Percentiles rank a stretch among this genome's conserved stretches.
These are phyloP conservation scores for Caenorhabditis brenneri DNA, from an alignment of 1,140 invertebrate species.

Conservation along the genomic window DNA sequence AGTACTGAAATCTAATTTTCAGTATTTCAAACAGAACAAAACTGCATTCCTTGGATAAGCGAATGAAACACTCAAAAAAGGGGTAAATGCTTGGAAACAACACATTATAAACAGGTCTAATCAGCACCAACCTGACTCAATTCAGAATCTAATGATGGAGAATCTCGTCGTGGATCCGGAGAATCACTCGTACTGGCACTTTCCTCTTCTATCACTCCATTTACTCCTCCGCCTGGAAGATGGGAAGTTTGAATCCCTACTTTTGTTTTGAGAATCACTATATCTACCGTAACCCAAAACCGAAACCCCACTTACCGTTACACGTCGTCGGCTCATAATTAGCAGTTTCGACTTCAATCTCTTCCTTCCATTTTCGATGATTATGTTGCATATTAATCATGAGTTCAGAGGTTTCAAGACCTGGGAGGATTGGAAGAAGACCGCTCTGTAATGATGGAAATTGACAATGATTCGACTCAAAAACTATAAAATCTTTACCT, in stretches of 20 bases:
- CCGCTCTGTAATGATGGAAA: constrained; percentile 71
- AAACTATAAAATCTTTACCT: constrained; percentile 52
- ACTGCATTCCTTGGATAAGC: no score
- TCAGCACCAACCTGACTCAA: constrained; percentile 9
- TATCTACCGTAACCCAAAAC: constrained; percentile 57
- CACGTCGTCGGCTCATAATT: constrained; percentile 9
- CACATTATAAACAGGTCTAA: background rate
- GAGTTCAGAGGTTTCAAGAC: constrained; percentile 67
- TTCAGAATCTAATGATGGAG: background rate
- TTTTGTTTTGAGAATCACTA: no score
- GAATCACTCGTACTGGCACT: constrained; percentile 37
- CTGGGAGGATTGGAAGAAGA: constrained; percentile 75
- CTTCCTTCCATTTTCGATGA: constrained; percentile 64
- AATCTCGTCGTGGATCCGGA: constrained; percentile 34
- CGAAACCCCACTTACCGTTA: background rate
- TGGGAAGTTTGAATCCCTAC: no score
- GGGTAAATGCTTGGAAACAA: background rate
- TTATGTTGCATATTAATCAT: constrained; percentile 66
- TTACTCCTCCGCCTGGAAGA: constrained; percentile 30
- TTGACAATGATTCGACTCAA: background rate
- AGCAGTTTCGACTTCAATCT: constrained; percentile 39
- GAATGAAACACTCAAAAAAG: no score
- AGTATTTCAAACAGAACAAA: no score
- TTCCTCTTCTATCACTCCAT: constrained; percentile 53
- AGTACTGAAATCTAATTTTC: no score